Percentiles rank a stretch among this genome's conserved stretches.
Evolutionary conservation across 2,888 invertebrate species (phyloP).

Genomic region (Augiades crinisus): DNA sequence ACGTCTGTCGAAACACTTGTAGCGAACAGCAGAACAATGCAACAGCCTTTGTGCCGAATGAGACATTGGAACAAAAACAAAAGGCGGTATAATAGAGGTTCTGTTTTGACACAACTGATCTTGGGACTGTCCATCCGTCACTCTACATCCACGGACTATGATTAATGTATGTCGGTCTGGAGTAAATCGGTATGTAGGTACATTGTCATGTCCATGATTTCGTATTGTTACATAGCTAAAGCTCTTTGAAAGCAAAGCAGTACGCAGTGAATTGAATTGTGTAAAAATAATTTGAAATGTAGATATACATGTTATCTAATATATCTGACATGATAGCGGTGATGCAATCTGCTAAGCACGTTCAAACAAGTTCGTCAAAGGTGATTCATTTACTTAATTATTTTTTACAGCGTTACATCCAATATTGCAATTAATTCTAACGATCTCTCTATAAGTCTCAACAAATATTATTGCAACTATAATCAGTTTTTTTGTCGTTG

Average conservation of each 20-base stretch:
- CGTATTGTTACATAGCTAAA: slow-evolving; percentile 5
- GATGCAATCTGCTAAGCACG: not conserved
- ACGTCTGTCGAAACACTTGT: slow-evolving; percentile 72
- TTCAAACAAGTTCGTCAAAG: not conserved
- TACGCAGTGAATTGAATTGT: too few relatives aligned
- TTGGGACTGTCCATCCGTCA: slow-evolving; percentile 59
- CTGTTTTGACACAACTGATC: slow-evolving; percentile 63
- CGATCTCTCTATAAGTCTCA: too few relatives aligned
- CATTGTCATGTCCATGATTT: slow-evolving; percentile 4
- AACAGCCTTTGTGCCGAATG: slow-evolving; percentile 55
- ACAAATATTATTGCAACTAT: too few relatives aligned
- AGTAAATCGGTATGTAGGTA: not conserved
- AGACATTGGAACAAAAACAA: slow-evolving; percentile 64
- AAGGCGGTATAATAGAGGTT: slow-evolving; percentile 56
- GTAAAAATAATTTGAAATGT: too few relatives aligned
- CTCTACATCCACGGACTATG: slow-evolving; percentile 47
- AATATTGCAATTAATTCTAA: not conserved
- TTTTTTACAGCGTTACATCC: not conserved
- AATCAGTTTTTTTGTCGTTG: too few relatives aligned
- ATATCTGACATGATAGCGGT: not conserved
- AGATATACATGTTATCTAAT: not conserved
- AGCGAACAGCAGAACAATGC: slow-evolving; percentile 59
- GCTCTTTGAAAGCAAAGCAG: too few relatives aligned
- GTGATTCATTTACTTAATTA: slow-evolving; percentile 1
- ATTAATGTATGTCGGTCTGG: slow-evolving; percentile 54